Base-by-base conservation (phyloP, 2,797 vertebrate genomes). In the Sphenopsis melanotis region DNA sequence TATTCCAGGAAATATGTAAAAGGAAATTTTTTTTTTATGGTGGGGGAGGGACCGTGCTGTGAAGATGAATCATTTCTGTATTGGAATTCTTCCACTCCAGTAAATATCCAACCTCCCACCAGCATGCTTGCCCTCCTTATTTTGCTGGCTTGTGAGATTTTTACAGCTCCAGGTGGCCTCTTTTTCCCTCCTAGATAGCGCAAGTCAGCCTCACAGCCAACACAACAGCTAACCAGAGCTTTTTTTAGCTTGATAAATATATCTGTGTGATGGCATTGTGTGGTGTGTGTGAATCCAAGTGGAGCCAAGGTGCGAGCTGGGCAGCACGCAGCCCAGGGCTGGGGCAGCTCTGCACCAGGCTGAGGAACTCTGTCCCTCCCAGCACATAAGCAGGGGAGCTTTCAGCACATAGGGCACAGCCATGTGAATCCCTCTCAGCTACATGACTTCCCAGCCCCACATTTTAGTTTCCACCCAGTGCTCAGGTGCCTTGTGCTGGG, bases 211-310 rank as follows among this genome's bases (percentile, higher is more conserved):
- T 95, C 61, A 55, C 15, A 37, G 72, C 71, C 79, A 50, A 61
- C 46, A 24, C 50, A 81, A 50, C 39, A 55, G 64, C 37, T 50
- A 80, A 74, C 36, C 39, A 47, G 85, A 50, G 61, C 71, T 83
- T 56, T 79, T 92, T 89, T 89, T 91, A 91, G 79, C 89, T 61
- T 75, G 76, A 71, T 75, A 94, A 91, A 93, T 91, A 47, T 81
- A 91, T 87, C 89, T 57, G 56, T 2, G 5, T 30, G 87, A 89
- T 91, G 64, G 84, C 66, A 74, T 46, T 42, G 41, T 21, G 3
- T 21, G 12, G 82, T 0, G 0, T 6, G 1, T 65, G 64, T 46
- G 85, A 77, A 53, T 42, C 63, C 71, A 69, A 66, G 41, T 2
- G 7, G 70, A 57, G 78, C 63, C 0, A 12, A 81, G 77, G 70